Conservation (phyloP, 2,113 vertebrate species). For the Physeter macrocephalus region DNA sequence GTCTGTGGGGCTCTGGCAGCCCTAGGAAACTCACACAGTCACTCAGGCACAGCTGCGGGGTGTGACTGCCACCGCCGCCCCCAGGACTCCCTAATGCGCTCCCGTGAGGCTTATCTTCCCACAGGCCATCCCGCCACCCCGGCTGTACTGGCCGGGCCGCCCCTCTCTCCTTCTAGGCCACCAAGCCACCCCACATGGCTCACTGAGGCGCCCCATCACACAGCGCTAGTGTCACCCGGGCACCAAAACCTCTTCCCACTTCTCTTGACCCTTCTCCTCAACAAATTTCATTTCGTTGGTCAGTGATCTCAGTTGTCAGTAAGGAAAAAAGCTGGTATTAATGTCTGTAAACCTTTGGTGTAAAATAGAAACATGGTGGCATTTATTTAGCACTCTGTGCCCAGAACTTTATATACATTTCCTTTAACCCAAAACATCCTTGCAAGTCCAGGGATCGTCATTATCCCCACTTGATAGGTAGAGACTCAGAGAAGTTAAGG, state of each 20-base stretch:
- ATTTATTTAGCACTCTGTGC: background rate
- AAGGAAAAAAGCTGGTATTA: background rate
- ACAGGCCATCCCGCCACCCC: rapidly evolving
- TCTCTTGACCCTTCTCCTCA: background rate
- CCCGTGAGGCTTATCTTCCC: rapidly evolving
- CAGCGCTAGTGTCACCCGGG: too few relatives aligned
- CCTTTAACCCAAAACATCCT: background rate
- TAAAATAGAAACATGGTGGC: background rate
- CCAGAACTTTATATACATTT: background rate
- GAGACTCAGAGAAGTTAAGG: background rate
- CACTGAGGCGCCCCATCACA: rapidly evolving
- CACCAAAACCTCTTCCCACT: background rate
- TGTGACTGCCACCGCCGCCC: background rate
- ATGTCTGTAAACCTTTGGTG: background rate
- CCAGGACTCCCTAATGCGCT: background rate
- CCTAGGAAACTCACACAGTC: background rate
- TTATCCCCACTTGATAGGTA: background rate
- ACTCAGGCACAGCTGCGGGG: too few relatives aligned
- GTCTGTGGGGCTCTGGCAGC: background rate
- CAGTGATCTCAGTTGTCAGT: background rate
- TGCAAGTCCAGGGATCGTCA: background rate
- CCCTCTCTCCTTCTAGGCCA: background rate
- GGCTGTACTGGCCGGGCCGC: background rate
- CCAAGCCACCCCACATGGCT: background rate
- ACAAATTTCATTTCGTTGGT: background rate